Evolutionary conservation across 1,140 invertebrate genomes (phyloP).

Genomic region (Ostrea edulis): DNA sequence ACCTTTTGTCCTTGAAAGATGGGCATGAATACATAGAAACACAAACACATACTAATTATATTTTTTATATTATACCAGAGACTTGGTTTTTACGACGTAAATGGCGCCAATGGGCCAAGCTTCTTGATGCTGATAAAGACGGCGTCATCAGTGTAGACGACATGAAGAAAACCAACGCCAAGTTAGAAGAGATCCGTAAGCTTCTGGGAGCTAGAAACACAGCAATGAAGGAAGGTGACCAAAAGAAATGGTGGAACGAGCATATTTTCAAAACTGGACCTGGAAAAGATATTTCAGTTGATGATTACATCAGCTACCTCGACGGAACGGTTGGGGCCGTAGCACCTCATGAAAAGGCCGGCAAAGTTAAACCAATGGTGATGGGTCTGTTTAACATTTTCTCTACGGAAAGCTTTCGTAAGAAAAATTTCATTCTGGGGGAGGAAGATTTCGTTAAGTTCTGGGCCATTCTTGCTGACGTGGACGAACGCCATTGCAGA

Average conservation of each 20-base stretch:
- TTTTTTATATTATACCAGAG: background rate
- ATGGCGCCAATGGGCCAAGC: background rate
- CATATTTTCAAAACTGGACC: conserved; percentile 22
- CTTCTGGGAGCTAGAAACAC: conserved; percentile 19
- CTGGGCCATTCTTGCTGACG: background rate
- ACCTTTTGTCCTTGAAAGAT: too few species aligned
- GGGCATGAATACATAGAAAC: too few species aligned
- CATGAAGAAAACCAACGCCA: conserved; percentile 27
- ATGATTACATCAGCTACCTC: background rate
- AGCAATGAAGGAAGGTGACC: background rate
- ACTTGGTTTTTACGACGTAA: conserved; percentile 20
- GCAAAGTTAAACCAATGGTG: background rate
- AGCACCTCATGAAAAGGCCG: background rate
- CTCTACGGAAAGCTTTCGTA: background rate
- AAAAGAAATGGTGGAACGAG: conserved; percentile 20
- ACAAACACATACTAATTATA: too few species aligned
- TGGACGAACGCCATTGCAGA: conserved; percentile 2
- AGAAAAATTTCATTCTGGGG: background rate
- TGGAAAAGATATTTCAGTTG: background rate
- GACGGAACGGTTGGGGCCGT: background rate
- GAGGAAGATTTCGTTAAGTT: conserved; percentile 19
- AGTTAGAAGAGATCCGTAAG: background rate
- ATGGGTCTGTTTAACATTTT: background rate
- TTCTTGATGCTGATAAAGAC: conserved; percentile 33
- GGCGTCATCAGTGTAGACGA: conserved; percentile 28